Evolutionary conservation across 2,888 invertebrate species (phyloP).

Genomic region (Morpho helenor): DNA sequence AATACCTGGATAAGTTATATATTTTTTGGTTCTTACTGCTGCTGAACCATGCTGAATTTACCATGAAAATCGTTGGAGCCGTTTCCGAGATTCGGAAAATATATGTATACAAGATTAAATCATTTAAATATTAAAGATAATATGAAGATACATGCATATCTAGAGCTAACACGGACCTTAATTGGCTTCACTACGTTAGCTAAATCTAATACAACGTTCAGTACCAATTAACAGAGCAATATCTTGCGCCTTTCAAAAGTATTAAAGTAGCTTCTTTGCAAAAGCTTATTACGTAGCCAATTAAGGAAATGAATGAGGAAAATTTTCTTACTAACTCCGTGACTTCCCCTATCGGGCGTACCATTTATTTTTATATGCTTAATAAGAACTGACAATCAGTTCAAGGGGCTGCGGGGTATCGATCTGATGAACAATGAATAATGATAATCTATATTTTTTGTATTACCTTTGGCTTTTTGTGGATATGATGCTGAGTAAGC

Average conservation of each 20-base stretch:
- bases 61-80: no score
- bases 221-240: slow-evolving; percentile 22
- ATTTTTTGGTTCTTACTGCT: no score
- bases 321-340: slow-evolving; percentile 38
- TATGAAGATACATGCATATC: no score
- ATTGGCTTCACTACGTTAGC: slow-evolving; percentile 13
- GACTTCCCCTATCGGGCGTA: slow-evolving; percentile 43
- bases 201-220: slow-evolving; percentile 20
- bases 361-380: slow-evolving; percentile 65
- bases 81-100: no score
- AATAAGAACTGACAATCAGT: slow-evolving; percentile 62
- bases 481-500: slow-evolving; percentile 13
- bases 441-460: slow-evolving; percentile 22
- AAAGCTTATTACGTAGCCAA: slow-evolving; percentile 31
- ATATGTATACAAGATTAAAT: no score
- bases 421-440: slow-evolving; percentile 25
- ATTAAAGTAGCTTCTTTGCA: slow-evolving; percentile 26
- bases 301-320: slow-evolving; percentile 36
- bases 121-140: no score
- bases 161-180: slow-evolving; percentile 9
- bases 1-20: no score
- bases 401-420: slow-evolving; percentile 31
- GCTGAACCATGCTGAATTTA: no score
- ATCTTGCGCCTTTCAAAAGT: slow-evolving; percentile 26
- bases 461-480: slow-evolving; percentile 14